Evolutionary conservation across 2,888 invertebrate genomes (phyloP).

Genomic region (Nezara viridula): DNA sequence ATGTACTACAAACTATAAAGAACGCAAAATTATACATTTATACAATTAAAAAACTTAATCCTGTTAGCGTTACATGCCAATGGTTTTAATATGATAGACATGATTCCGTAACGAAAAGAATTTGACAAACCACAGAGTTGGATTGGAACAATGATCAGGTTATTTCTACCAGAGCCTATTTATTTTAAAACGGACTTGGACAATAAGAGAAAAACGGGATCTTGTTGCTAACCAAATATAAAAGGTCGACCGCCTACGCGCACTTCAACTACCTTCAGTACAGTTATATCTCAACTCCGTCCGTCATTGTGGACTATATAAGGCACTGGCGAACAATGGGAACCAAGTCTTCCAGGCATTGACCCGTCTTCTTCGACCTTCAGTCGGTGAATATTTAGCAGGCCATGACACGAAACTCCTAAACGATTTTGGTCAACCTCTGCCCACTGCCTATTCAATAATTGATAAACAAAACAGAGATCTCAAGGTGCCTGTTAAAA

Average conservation of each 20-base stretch:
- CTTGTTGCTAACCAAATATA: background rate
- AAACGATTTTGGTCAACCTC: background rate
- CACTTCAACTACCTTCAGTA: background rate
- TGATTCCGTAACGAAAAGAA: no score
- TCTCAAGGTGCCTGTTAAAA: background rate
- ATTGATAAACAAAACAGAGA: background rate
- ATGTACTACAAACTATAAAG: no score
- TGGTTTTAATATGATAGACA: no score
- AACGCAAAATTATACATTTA: no score
- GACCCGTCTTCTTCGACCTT: background rate
- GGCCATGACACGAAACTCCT: conserved; percentile 17
- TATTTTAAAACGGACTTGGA: background rate
- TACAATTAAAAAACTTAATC: no score
- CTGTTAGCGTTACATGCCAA: no score
- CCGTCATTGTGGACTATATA: background rate
- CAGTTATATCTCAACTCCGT: background rate
- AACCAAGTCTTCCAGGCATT: background rate
- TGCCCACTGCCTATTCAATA: background rate
- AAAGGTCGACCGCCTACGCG: background rate
- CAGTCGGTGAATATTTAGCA: conserved; percentile 28
- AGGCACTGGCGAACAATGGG: background rate
- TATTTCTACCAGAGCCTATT: background rate
- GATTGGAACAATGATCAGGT: background rate
- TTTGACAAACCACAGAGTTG: no score
- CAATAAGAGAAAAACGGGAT: background rate